Conservation (phyloP, 2,888 invertebrate species). For the Barypeithes pellucidus region DNA sequence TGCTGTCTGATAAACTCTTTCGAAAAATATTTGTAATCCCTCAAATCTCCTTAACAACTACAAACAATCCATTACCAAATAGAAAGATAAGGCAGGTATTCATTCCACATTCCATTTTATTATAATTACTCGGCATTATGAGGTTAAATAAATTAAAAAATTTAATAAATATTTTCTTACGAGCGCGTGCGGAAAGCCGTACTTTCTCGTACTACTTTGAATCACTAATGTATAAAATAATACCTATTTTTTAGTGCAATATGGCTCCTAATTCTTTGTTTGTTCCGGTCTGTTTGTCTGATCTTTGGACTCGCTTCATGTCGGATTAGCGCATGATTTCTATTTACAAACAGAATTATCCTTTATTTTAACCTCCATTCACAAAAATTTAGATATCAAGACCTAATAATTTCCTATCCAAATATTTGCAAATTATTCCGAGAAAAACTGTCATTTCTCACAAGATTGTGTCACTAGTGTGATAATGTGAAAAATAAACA, state of each 20-base stretch:
- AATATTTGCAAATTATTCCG: slow-evolving; percentile 41
- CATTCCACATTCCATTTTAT: slow-evolving; percentile 4
- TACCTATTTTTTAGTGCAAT: too few relatives aligned
- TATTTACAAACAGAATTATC: background rate
- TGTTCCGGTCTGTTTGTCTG: too few relatives aligned
- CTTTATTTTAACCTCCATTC: background rate
- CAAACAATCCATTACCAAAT: slow-evolving; percentile 5
- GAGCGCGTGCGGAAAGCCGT: too few relatives aligned
- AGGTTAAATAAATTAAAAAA: background rate
- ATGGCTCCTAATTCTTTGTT: too few relatives aligned
- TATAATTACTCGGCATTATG: slow-evolving; percentile 6
- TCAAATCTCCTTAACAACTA: slow-evolving; percentile 27
- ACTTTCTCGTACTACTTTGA: too few relatives aligned
- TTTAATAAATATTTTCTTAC: too few relatives aligned
- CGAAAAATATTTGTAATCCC: slow-evolving; percentile 40
- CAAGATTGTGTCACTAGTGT: slow-evolving; percentile 35
- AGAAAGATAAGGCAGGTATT: slow-evolving; percentile 11
- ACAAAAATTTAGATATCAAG: background rate
- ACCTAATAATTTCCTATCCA: slow-evolving; percentile 26
- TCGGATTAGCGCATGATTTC: background rate
- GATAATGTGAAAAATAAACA: slow-evolving; percentile 41
- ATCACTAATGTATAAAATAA: too few relatives aligned
- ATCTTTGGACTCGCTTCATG: too few relatives aligned
- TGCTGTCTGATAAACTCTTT: slow-evolving; percentile 34
- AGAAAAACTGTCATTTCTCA: slow-evolving; percentile 46